Conservation (phyloP, 2,888 invertebrate species). For the Drosophila nr. perissopoda region DNA sequence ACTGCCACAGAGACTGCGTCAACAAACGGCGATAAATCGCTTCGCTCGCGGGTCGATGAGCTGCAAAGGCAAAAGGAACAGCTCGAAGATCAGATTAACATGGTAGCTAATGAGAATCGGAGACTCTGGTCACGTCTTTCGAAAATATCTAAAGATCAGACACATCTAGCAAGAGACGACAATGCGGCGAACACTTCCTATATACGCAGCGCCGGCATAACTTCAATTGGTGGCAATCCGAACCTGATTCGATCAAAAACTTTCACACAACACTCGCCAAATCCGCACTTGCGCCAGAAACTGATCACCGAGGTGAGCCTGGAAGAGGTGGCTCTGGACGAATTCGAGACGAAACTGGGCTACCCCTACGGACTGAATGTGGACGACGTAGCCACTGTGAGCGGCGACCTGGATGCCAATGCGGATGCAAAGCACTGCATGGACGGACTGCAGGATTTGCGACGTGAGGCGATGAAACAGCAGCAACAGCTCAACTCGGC, state of each 20-base stretch:
- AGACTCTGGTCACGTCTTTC: conserved; percentile 91
- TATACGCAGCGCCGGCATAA: conserved; percentile 1
- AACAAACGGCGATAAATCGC: conserved; percentile 65
- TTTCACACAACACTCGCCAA: conserved; percentile 89
- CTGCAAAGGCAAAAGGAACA: conserved; percentile 91
- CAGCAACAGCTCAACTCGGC: conserved; percentile 87
- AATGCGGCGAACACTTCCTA: conserved; percentile 14
- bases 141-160: conserved; percentile 87
- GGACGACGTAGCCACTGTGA: conserved; percentile 31
- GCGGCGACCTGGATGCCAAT: conserved; percentile 87
- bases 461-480: conserved; percentile 87
- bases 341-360: conserved; percentile 71
- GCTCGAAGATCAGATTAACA: conserved; percentile 90
- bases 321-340: conserved; percentile 89
- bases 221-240: conserved; percentile 69
- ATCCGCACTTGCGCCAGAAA: conserved; percentile 86
- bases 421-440: conserved; percentile 89
- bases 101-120: conserved; percentile 93
- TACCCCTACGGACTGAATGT: conserved; percentile 82
- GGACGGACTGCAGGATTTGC: conserved; percentile 87
- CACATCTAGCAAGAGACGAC: conserved; percentile 28
- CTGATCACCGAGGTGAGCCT: conserved; percentile 87
- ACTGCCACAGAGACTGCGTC: not conserved
- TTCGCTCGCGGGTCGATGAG: conserved; percentile 89
- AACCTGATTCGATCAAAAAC: conserved; percentile 87